These are phyloP conservation scores for Plecturocebus donacophilus DNA, from an alignment of 2,113 vertebrate species.

Conservation along the genomic window DNA sequence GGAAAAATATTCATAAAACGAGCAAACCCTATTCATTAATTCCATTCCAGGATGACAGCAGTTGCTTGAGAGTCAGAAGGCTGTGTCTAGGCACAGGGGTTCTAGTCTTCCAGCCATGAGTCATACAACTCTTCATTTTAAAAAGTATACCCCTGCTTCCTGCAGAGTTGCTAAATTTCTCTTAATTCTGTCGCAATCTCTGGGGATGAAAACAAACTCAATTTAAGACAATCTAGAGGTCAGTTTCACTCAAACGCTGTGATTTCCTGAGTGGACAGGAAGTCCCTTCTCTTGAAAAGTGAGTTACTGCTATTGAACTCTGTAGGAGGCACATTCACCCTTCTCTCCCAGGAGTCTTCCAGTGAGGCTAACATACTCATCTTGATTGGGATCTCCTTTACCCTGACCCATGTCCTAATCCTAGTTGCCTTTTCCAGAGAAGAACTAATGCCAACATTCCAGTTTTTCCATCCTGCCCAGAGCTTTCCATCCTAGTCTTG, in stretches of 20 bases:
- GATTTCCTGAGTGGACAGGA: background rate
- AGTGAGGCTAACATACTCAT: background rate
- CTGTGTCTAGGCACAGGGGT: background rate
- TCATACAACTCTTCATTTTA: background rate
- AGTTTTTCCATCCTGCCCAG: background rate
- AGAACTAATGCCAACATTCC: background rate
- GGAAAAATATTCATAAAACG: conserved; percentile 17
- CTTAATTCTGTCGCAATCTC: background rate
- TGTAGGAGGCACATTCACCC: background rate
- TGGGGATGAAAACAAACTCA: background rate
- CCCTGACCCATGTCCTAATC: background rate
- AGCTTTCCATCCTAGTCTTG: background rate
- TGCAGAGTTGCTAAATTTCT: background rate
- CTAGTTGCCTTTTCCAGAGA: background rate
- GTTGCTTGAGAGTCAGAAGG: background rate
- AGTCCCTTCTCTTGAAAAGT: background rate
- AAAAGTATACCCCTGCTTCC: background rate
- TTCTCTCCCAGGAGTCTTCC: background rate
- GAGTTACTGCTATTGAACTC: background rate
- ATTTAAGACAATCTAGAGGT: background rate
- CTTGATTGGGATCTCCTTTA: background rate
- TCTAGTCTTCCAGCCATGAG: background rate
- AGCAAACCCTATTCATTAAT: conserved; percentile 53
- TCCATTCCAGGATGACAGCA: background rate
- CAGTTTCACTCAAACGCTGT: background rate